Percentiles rank a stretch among this genome's conserved stretches.
Conservation (phyloP, 2,113 vertebrate species). For the Dipodomys spectabilis region DNA sequence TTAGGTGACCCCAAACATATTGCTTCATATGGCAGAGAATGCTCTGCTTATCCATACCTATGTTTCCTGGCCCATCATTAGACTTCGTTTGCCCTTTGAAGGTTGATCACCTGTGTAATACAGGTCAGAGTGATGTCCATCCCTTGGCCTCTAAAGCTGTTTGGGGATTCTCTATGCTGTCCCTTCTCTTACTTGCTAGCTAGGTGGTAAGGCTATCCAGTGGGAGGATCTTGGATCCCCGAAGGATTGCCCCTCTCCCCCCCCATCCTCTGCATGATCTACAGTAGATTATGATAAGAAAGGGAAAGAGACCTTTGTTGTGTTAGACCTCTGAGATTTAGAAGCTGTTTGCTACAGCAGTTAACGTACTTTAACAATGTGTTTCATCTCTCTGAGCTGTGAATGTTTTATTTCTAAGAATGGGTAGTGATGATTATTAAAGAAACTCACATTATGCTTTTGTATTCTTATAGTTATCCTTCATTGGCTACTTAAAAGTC, state of each 20-base stretch:
- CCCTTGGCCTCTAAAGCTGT: background rate
- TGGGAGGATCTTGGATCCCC: background rate
- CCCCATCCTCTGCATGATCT: no score
- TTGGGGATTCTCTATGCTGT: background rate
- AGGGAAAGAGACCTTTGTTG: no score
- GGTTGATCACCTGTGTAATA: background rate
- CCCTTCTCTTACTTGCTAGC: background rate
- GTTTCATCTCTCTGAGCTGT: background rate
- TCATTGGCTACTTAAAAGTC: slow-evolving; percentile 1
- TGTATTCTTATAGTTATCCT: background rate
- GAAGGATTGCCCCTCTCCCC: no score
- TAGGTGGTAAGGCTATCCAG: background rate
- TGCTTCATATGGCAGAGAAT: no score
- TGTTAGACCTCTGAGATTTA: background rate
- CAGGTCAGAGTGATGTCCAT: background rate
- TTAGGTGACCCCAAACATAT: background rate
- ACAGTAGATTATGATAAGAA: no score
- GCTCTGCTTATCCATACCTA: background rate
- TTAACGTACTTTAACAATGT: background rate
- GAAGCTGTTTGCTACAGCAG: background rate
- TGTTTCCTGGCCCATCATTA: background rate
- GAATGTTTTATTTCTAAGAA: background rate
- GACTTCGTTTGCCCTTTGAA: background rate
- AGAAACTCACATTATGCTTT: background rate
- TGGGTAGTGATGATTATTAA: background rate